These are phyloP conservation scores for Drosophila kuntzei DNA, from an alignment of 2,888 invertebrate species.

Conservation along the genomic window DNA sequence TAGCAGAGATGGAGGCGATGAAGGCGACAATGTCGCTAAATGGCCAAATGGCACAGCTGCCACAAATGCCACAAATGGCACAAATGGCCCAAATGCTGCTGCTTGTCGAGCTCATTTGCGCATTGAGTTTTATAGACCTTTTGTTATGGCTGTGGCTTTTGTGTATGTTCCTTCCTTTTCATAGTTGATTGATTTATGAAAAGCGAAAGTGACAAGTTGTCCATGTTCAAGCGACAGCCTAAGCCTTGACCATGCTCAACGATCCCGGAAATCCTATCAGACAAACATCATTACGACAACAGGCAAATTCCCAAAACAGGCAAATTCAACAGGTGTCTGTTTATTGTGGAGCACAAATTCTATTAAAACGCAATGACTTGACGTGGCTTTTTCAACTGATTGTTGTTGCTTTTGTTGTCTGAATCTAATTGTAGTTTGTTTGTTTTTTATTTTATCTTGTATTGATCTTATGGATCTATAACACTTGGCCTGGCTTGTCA, in stretches of 20 bases:
- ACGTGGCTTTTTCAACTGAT: conserved; percentile 20
- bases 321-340: conserved; percentile 44
- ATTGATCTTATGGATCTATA: conserved; percentile 32
- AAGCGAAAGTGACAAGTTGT: conserved; percentile 53
- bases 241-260: conserved; percentile 41
- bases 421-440: conserved; percentile 25
- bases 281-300: conserved; percentile 13
- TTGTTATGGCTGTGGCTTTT: conserved; percentile 39
- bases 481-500: conserved; percentile 40
- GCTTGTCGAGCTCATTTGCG: conserved; percentile 47
- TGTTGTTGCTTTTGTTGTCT: conserved; percentile 22
- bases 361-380: conserved; percentile 36
- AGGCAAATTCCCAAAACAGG: background rate
- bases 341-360: conserved; percentile 23
- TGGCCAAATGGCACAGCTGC: conserved; percentile 43
- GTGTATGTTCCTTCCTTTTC: conserved; percentile 21
- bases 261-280: conserved; percentile 74
- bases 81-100: conserved; percentile 25
- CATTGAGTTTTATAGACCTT: conserved; percentile 39
- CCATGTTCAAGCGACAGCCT: conserved; percentile 12
- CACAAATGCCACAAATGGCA: conserved; percentile 24
- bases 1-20: conserved; percentile 36
- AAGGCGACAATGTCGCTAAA: conserved; percentile 57
- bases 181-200: conserved; percentile 66
- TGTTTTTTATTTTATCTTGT: no score